Percentiles rank a stretch among this genome's conserved stretches.
These are phyloP conservation scores for Poeciliopsis infans DNA, from an alignment of 2,797 vertebrate genomes.

Conservation along the genomic window DNA sequence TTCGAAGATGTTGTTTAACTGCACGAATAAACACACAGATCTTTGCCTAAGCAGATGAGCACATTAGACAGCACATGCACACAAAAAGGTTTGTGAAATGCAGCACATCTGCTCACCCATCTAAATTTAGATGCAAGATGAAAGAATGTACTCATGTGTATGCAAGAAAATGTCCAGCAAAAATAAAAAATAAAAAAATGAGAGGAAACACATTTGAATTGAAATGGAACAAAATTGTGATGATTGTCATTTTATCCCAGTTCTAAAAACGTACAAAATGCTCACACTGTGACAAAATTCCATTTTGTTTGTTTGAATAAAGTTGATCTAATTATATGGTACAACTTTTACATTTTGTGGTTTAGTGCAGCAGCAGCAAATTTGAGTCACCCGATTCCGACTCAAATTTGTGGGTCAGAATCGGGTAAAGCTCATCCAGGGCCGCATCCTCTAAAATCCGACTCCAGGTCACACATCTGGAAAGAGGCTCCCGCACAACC, in stretches of 20 bases:
- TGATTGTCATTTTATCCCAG: not conserved
- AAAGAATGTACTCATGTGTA: slow-evolving; percentile 3
- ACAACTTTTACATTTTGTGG: slow-evolving; percentile 41
- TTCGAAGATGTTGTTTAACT: slow-evolving; percentile 57
- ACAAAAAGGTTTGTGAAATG: slow-evolving; percentile 37
- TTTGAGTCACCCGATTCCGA: too few relatives aligned
- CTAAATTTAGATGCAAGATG: slow-evolving; percentile 62
- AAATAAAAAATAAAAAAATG: not conserved
- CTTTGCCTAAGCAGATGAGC: slow-evolving; percentile 40
- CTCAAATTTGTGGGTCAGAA: slow-evolving; percentile 77
- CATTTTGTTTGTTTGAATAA: not conserved
- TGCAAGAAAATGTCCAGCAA: not conserved
- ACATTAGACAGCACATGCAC: slow-evolving; percentile 48
- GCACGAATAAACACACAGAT: slow-evolving; percentile 23
- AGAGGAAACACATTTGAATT: not conserved
- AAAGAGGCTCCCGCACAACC: slow-evolving; percentile 14
- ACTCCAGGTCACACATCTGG: slow-evolving; percentile 60
- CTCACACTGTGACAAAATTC: not conserved
- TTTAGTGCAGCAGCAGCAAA: slow-evolving; percentile 63
- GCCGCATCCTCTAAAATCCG: slow-evolving; percentile 58
- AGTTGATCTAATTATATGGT: not conserved
- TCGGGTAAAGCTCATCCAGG: slow-evolving; percentile 58
- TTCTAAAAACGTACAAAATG: not conserved
- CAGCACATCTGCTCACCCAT: slow-evolving; percentile 55
- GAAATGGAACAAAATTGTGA: not conserved